Base-by-base conservation (phyloP, 2,888 invertebrate genomes). In the Dasysyrphus tricinctus region DNA sequence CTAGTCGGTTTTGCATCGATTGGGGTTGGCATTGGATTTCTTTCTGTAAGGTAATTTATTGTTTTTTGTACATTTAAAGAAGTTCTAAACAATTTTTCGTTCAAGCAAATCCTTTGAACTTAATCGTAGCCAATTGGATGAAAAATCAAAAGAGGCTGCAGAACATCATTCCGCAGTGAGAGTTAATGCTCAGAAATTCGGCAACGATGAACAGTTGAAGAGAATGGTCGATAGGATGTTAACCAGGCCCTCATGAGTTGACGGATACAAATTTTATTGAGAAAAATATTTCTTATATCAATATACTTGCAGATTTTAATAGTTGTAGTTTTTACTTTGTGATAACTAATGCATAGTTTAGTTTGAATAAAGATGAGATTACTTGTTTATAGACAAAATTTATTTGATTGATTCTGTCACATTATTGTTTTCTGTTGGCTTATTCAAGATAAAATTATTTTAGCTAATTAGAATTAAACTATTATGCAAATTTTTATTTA, bases 11-110 rank as follows among this genome's bases (percentile, higher is more conserved):
- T 96, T 37, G 94, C 95, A 16, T 88, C 94, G 3, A 47, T 95
- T 57, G 95, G 95, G 2, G 92, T 94, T n/a, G 74, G 94, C 11
- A 82, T 95, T 61, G 96, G 96, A 90, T 92, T 94, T 88, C 90
- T 93, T 75, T 93, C 94, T 1, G 94, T 96, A 79, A 94, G 93
- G 96, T 96, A 93, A 91, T 79, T 65, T 57, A 65, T 63, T 14
- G 0, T 0, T 14, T 24, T 4, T 29, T 19, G 11, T 24, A 4
- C 24, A 74, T 51, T 14, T 19, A 42, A 77, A 14, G 9, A 29
- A 59, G 34, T 16, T 16, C 37, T 37, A 57, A 70, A 57, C 57
- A 70, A 67, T 44, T 8, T 69, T 16, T 3, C 49, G 14, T 65
- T 69, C 19, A 88, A 95, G 95, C 88, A 93, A 94, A 88, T 94